These are phyloP conservation scores for Anisognathus igniventris DNA, from an alignment of 2,797 vertebrate genomes.

Conservation along the genomic window DNA sequence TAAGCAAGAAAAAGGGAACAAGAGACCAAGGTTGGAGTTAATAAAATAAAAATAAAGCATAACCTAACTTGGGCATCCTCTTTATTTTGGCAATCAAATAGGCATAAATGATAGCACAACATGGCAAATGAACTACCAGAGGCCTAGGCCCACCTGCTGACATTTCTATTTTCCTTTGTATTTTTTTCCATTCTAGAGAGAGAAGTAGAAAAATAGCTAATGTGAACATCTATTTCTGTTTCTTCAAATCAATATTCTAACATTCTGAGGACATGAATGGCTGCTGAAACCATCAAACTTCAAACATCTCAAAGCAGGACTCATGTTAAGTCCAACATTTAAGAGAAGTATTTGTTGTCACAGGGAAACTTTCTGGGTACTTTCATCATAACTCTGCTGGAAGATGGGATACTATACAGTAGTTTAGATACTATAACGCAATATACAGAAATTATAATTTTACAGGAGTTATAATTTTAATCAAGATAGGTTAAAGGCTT, in stretches of 20 bases:
- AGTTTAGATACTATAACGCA: not conserved
- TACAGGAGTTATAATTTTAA: not conserved
- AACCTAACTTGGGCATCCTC: not conserved
- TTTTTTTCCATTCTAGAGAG: not conserved
- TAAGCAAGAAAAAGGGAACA: constrained; percentile 21
- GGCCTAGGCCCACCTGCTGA: not conserved
- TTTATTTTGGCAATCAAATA: constrained; percentile 13
- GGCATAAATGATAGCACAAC: constrained; percentile 25
- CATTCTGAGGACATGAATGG: not conserved
- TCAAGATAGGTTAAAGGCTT: not conserved
- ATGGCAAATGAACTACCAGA: not conserved
- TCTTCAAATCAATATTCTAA: not conserved
- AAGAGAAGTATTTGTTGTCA: not conserved
- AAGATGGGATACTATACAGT: not conserved
- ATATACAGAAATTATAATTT: not conserved
- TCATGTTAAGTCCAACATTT: rapidly evolving
- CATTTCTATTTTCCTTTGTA: not conserved
- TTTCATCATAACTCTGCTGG: not conserved
- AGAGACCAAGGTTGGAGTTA: constrained; percentile 2
- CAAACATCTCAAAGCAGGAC: not conserved
- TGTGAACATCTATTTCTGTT: not conserved
- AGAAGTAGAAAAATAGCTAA: not conserved
- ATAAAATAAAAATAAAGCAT: constrained; percentile 35
- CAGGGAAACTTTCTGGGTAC: not conserved
- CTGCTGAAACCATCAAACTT: not conserved